These are phyloP conservation scores for Vanessa tameamea DNA, from an alignment of 1,140 invertebrate genomes.

Conservation along the genomic window DNA sequence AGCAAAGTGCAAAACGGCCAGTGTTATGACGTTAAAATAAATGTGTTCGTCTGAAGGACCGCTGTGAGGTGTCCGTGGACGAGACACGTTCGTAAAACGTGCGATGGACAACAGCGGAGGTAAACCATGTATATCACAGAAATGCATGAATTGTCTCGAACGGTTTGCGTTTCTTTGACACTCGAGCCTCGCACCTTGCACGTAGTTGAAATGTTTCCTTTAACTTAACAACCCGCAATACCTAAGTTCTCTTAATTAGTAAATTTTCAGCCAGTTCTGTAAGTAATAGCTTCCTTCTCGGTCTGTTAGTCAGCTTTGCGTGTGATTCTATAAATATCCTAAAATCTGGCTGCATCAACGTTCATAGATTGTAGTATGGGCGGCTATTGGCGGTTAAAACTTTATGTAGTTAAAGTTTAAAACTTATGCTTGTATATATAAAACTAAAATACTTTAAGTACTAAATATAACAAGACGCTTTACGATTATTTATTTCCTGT, in stretches of 20 bases:
- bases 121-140: conserved; percentile 62
- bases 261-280: conserved; percentile 45
- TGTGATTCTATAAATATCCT: conserved; percentile 68
- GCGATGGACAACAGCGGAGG: conserved; percentile 77
- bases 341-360: conserved; percentile 48
- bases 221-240: conserved; percentile 23
- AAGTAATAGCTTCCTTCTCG: conserved; percentile 49
- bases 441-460: background rate
- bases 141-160: conserved; percentile 63
- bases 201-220: conserved; percentile 39
- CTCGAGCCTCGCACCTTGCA: conserved; percentile 64
- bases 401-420: conserved; percentile 6
- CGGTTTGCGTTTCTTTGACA: conserved; percentile 49
- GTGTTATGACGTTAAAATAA: conserved; percentile 70
- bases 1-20: conserved; percentile 58
- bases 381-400: conserved; percentile 16
- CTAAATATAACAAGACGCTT: background rate
- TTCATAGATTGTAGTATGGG: conserved; percentile 41
- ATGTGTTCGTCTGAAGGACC: conserved; percentile 65
- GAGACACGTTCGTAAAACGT: conserved; percentile 55
- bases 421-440: conserved; percentile 5
- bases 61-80: conserved; percentile 63
- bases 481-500: background rate
- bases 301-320: conserved; percentile 54
- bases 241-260: conserved; percentile 33